Base-by-base conservation (phyloP, 2,797 vertebrate genomes). In the Champsocephalus esox region DNA sequence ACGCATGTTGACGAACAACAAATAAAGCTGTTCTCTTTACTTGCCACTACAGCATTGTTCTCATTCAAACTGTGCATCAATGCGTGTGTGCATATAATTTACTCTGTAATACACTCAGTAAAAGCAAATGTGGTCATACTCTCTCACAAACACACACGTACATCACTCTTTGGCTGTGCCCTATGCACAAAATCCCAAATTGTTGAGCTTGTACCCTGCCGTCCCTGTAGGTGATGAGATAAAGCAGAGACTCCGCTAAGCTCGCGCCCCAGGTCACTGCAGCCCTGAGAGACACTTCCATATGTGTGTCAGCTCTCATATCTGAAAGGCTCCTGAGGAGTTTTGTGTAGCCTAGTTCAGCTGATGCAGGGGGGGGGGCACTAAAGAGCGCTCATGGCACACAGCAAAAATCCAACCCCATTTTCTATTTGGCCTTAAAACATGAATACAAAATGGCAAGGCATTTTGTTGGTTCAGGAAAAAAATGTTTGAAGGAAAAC, bases 241-340 rank as follows among this genome's bases (percentile, higher is more conserved):
- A 58, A 85, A 84, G 57, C 46, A 63, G 19, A 65, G 56, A 63
- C 64, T 76, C 44, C 34, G 32, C 71, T 56, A 59, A 60, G 62
- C 54, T 75, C 6, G 0, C 57, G 79, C 77, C 66, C 76, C 69
- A 16, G 80, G 78, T 82, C 81, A 78, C 67, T 49, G 69, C 68
- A 68, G 87, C 89, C 87, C 83, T 16, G 82, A 89, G 87, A 90
- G 74, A 79, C 71, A 67, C 82, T 92, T 88, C 79, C 65, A 75
- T 81, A 75, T 66, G 81, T 79, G 55, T 82, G 78, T 85, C 79
- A 87, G 70, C 63, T 72, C 69, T 87, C 76, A 75, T 68, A 69
- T 88, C 73, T 86, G 66, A 87, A 87, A 66, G 73, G 61, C 79
- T 84, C 82, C 69, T 50, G 61, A 80, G 78, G 79, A 71, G 55